phyloP scores from a whole-genome alignment of 2,113 vertebrate genomes.

The Siniperca knerii region DNA sequence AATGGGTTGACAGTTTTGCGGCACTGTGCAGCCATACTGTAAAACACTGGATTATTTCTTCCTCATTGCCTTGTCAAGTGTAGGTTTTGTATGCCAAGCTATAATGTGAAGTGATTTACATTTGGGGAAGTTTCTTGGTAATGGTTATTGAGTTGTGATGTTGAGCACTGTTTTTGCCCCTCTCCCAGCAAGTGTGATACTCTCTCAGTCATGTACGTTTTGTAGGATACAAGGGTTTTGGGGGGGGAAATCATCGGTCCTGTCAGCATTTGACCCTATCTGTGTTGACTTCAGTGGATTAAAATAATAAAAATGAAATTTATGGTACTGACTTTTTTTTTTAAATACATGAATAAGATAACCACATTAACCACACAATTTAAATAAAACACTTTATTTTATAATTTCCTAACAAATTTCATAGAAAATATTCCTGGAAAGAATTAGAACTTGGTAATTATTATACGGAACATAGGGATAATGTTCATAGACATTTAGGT shows the following conservation, averaged over 20 bases:
- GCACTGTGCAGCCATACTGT: conserved; percentile 28
- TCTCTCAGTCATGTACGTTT: conserved; percentile 79
- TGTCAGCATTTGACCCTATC: conserved; percentile 75
- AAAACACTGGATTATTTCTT: conserved; percentile 54
- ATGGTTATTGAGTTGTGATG: conserved; percentile 69
- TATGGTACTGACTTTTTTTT: not conserved
- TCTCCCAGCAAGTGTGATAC: conserved; percentile 72
- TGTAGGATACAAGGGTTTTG: conserved; percentile 68
- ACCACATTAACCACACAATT: not conserved
- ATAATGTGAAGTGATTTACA: conserved; percentile 77
- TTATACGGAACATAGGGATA: not conserved
- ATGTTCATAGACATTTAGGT: not conserved
- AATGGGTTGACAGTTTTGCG: conserved; percentile 15
- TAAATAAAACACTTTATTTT: not conserved
- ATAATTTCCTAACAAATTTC: not conserved
- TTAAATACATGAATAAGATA: not conserved
- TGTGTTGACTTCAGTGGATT: conserved; percentile 84
- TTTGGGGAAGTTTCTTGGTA: conserved; percentile 65
- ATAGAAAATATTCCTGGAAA: not conserved
- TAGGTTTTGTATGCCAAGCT: conserved; percentile 69
- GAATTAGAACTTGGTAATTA: not conserved
- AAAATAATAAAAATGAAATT: conserved; percentile 71
- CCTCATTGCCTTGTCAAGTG: conserved; percentile 72
- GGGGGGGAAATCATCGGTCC: conserved; percentile 56
- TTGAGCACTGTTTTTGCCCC: conserved; percentile 73